phyloP scores from a whole-genome alignment of 2,888 invertebrate genomes.

The Drosophila rellima region DNA sequence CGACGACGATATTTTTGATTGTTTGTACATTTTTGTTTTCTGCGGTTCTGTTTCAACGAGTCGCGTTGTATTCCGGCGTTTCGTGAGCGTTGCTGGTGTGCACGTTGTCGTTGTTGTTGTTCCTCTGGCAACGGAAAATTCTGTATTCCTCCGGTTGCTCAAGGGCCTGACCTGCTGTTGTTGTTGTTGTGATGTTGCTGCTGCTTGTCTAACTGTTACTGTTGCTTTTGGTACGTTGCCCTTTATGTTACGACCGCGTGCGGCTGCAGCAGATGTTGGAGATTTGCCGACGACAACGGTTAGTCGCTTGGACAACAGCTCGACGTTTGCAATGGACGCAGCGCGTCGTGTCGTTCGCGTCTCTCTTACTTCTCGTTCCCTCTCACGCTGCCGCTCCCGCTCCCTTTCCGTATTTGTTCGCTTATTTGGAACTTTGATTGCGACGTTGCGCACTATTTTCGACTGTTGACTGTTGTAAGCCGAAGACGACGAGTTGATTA shows the following conservation, averaged over 20 bases:
- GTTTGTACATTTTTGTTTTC: slow-evolving; percentile 65
- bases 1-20: slow-evolving; percentile 33
- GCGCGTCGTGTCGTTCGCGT: slow-evolving; percentile 36
- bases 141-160: slow-evolving; percentile 32
- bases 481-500: slow-evolving; percentile 26
- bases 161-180: slow-evolving; percentile 14
- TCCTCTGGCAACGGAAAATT: slow-evolving; percentile 8
- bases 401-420: slow-evolving; percentile 9
- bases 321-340: slow-evolving; percentile 31
- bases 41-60: background rate
- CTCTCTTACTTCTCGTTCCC: slow-evolving; percentile 4
- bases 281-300: slow-evolving; percentile 3
- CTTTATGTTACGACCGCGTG: slow-evolving; percentile 35
- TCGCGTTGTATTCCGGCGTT: slow-evolving; percentile 18
- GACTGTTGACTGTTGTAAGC: slow-evolving; percentile 20
- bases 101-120: background rate
- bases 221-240: background rate
- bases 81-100: slow-evolving; percentile 14
- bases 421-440: slow-evolving; percentile 22
- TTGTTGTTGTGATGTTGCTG: slow-evolving; percentile 8
- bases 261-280: slow-evolving; percentile 9
- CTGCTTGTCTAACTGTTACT: background rate
- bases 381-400: slow-evolving; percentile 4
- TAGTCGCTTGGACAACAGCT: slow-evolving; percentile 5
- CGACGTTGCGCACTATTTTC: slow-evolving; percentile 26